phyloP scores from a whole-genome alignment of 2,888 invertebrate genomes.

The Athripsodes cinereus region DNA sequence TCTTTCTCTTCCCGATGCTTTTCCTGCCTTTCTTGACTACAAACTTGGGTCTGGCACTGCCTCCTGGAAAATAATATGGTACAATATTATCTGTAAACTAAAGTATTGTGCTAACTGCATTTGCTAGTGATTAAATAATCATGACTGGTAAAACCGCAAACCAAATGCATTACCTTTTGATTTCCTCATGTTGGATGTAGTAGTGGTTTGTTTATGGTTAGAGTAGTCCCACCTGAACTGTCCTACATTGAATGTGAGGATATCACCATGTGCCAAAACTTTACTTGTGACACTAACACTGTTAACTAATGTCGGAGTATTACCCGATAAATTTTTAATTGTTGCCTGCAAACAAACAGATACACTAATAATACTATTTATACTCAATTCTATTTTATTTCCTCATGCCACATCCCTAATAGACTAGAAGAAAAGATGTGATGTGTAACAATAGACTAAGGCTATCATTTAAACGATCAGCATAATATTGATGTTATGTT shows the following conservation, averaged over 20 bases:
- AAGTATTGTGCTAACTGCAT: too few relatives aligned
- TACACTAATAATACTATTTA: too few relatives aligned
- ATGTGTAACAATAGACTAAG: too few relatives aligned
- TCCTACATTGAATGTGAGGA: slow-evolving; percentile 38
- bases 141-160: too few relatives aligned
- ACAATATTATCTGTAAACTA: too few relatives aligned
- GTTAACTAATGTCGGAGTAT: slow-evolving; percentile 41
- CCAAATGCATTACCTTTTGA: slow-evolving; percentile 8
- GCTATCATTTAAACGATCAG: too few relatives aligned
- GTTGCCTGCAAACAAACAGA: slow-evolving; percentile 37
- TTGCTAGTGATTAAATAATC: too few relatives aligned
- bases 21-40: slow-evolving; percentile 18
- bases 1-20: slow-evolving; percentile 18
- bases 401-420: too few relatives aligned
- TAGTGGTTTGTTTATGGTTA: neutral
- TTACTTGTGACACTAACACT: slow-evolving; percentile 34
- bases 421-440: too few relatives aligned
- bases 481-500: too few relatives aligned
- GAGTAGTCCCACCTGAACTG: slow-evolving; percentile 43
- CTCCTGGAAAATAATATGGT: neutral
- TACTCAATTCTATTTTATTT: too few relatives aligned
- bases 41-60: slow-evolving; percentile 2
- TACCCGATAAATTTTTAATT: slow-evolving; percentile 40
- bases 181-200: slow-evolving; percentile 1
- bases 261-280: slow-evolving; percentile 43